A percentile compares a stretch with the other conserved stretches of the same genome.
Evolutionary conservation across 2,888 invertebrate species (phyloP).

Genomic region (Cephus sareptanus): DNA sequence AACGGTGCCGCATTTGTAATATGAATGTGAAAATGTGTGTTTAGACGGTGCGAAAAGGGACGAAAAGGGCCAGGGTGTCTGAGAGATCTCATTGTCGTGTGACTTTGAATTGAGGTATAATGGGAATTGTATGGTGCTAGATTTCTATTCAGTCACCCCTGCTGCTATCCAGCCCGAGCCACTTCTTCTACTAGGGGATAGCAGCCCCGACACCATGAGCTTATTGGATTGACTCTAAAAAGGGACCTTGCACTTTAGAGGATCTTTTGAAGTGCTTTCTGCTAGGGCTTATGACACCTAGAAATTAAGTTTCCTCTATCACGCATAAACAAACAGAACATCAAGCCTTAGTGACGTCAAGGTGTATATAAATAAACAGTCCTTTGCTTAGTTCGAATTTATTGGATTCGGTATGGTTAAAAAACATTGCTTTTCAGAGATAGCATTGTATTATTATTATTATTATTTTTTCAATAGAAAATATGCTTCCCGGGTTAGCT

Average conservation of each 20-base stretch:
- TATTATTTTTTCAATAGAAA: neutral
- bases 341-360: neutral
- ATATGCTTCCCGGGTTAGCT: constrained; percentile 22
- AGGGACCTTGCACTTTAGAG: constrained; percentile 39
- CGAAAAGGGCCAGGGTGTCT: constrained; percentile 28
- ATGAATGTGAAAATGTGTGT: neutral
- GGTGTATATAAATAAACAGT: neutral
- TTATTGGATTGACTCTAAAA: constrained; percentile 47
- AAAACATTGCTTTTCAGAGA: neutral
- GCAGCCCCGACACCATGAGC: constrained; percentile 24
- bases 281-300: constrained; percentile 15
- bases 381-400: neutral
- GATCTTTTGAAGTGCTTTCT: constrained; percentile 31
- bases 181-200: neutral
- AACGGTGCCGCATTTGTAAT: constrained; percentile 15
- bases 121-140: constrained; percentile 58
- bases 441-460: neutral
- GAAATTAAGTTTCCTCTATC: constrained; percentile 1
- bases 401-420: neutral
- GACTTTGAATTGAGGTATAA: constrained; percentile 59
- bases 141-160: constrained; percentile 56
- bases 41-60: neutral
- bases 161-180: constrained; percentile 14
- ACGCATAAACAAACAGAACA: neutral
- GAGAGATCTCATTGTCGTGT: constrained; percentile 50